phyloP scores from a whole-genome alignment of 2,888 invertebrate species.

The Platycheirus albimanus region DNA sequence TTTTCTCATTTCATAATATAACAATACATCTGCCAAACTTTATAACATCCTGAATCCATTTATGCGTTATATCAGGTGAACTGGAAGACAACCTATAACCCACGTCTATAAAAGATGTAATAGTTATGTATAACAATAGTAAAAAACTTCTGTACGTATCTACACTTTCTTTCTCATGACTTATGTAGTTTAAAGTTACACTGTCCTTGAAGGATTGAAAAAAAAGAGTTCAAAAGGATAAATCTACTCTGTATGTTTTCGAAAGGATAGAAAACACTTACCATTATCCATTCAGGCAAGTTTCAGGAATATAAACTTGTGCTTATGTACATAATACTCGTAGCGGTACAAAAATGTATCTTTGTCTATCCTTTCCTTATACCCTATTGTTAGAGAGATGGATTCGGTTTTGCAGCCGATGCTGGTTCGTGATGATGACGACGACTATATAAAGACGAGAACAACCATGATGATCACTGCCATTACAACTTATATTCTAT shows the following conservation, averaged over 20 bases:
- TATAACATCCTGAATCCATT: conserved; percentile 23
- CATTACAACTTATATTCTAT: conserved; percentile 56
- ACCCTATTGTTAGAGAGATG: conserved; percentile 32
- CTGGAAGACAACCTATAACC: conserved; percentile 43
- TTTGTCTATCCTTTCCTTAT: conserved; percentile 14
- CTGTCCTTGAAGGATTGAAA: not conserved
- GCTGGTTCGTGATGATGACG: conserved; percentile 41
- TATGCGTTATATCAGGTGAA: too few species aligned
- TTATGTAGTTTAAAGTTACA: conserved; percentile 62
- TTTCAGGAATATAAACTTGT: conserved; percentile 58
- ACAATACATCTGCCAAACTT: conserved; percentile 30
- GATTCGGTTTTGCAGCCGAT: conserved; percentile 15
- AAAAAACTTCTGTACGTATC: conserved; percentile 52
- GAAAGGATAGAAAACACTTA: conserved; percentile 55
- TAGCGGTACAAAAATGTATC: conserved; percentile 52
- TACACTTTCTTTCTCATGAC: conserved; percentile 61
- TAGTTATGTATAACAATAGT: conserved; percentile 54
- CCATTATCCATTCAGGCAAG: conserved; percentile 59
- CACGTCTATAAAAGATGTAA: conserved; percentile 57
- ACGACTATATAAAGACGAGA: conserved; percentile 6
- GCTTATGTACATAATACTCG: conserved; percentile 31
- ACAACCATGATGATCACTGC: conserved; percentile 64
- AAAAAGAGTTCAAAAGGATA: not conserved
- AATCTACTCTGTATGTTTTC: not conserved
- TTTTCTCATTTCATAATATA: not conserved